A percentile compares a stretch with the other conserved stretches of the same genome.
Conservation (phyloP, 2,113 vertebrate genomes). For the Sitta europaea region DNA sequence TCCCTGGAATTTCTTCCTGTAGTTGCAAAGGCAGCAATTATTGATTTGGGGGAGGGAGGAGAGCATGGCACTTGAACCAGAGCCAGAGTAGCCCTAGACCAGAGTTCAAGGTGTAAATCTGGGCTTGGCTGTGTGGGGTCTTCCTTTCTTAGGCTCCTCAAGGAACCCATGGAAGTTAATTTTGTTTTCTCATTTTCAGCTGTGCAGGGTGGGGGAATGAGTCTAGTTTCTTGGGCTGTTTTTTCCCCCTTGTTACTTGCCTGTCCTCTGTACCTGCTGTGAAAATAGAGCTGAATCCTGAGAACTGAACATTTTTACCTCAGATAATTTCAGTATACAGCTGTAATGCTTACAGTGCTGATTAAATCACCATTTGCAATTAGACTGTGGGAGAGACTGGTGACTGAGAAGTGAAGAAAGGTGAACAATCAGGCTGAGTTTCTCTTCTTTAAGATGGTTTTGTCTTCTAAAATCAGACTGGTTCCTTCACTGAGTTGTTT, state of each 20-base stretch:
- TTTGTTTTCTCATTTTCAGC: not conserved
- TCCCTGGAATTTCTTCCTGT: not conserved
- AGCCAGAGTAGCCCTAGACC: not conserved
- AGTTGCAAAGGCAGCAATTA: not conserved
- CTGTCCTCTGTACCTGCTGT: not conserved
- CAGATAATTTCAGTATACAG: not conserved
- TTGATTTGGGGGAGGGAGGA: not conserved
- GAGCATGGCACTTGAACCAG: not conserved
- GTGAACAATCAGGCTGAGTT: not conserved
- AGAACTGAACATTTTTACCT: not conserved
- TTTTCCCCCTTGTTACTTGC: not conserved
- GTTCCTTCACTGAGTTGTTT: not conserved
- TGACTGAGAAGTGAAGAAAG: not conserved
- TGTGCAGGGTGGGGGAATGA: not conserved
- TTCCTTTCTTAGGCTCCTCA: not conserved
- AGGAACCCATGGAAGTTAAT: not conserved
- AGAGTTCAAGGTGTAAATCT: not conserved
- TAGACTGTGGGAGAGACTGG: not conserved
- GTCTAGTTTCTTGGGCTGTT: not conserved
- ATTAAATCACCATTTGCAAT: not conserved
- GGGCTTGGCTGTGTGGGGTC: not conserved
- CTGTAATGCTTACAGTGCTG: not conserved
- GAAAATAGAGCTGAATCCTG: not conserved
- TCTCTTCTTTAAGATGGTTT: not conserved
- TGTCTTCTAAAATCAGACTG: not conserved